Evolutionary conservation across 2,888 invertebrate genomes (phyloP).

Genomic region (Tuberolachnus salignus): DNA sequence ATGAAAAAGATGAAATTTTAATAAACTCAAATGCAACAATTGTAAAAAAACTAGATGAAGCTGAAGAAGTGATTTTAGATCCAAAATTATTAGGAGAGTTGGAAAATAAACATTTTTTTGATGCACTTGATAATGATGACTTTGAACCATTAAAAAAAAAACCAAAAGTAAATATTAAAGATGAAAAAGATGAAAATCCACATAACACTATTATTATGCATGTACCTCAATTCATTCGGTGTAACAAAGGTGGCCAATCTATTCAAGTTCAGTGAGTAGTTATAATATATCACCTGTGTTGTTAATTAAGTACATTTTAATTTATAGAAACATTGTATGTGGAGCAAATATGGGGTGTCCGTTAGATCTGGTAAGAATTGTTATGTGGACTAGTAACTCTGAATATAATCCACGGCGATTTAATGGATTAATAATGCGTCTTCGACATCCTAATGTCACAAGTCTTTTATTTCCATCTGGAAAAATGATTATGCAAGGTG

Average conservation of each 20-base stretch:
- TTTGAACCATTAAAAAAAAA: conserved; percentile 52
- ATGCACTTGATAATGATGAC: conserved; percentile 36
- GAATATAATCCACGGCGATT: conserved; percentile 84
- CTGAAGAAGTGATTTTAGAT: conserved; percentile 32
- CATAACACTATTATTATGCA: conserved; percentile 51
- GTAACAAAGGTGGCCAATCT: conserved; percentile 45
- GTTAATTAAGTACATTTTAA: not conserved
- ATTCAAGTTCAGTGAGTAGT: conserved; percentile 52
- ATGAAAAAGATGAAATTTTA: not conserved
- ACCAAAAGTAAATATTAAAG: conserved; percentile 5
- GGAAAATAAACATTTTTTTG: conserved; percentile 33
- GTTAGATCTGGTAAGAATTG: conserved; percentile 75
- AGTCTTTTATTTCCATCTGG: conserved; percentile 80
- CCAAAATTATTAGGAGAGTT: conserved; percentile 20
- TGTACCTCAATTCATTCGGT: conserved; percentile 48
- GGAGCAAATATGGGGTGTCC: conserved; percentile 78
- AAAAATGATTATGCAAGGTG: conserved; percentile 82
- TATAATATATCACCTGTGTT: not conserved
- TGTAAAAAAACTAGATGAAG: conserved; percentile 29
- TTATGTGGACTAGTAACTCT: conserved; percentile 79
- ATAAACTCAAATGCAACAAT: not conserved
- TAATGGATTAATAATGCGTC: conserved; percentile 82
- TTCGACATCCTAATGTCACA: conserved; percentile 78
- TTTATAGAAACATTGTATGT: conserved; percentile 77
- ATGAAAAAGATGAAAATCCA: conserved; percentile 24